Conservation (phyloP, 2,797 vertebrate genomes). For the Leptoclinus maculatus region DNA sequence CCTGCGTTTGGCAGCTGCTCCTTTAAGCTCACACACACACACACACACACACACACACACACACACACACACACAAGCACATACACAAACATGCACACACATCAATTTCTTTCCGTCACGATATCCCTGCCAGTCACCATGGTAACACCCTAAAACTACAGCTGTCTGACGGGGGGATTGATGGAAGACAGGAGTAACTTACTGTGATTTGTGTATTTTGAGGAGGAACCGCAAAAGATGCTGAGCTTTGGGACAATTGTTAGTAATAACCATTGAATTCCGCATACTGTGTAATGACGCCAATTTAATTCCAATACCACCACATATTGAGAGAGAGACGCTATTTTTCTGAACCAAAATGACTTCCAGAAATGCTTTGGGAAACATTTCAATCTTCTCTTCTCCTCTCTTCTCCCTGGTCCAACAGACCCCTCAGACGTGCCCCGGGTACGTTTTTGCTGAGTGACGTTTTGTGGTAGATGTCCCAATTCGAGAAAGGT, state of each 20-base stretch:
- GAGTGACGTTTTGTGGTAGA: slow-evolving; percentile 53
- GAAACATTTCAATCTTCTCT: background rate
- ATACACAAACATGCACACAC: slow-evolving; percentile 29
- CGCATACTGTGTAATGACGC: slow-evolving; percentile 20
- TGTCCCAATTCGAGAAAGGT: slow-evolving; percentile 55
- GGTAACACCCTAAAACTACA: slow-evolving; percentile 79
- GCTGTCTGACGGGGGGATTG: slow-evolving; percentile 64
- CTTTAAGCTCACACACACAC: slow-evolving; percentile 52
- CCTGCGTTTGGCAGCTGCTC: slow-evolving; percentile 69
- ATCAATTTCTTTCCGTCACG: slow-evolving; percentile 69
- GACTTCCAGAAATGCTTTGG: background rate
- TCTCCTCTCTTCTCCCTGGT: background rate
- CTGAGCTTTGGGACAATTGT: slow-evolving; percentile 17
- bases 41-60: slow-evolving; percentile 11
- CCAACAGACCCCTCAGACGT: slow-evolving; percentile 8
- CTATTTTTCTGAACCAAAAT: slow-evolving; percentile 5
- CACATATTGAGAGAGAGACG: background rate
- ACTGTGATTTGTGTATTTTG: slow-evolving; percentile 35
- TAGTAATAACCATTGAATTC: slow-evolving; percentile 17
- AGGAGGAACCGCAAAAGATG: slow-evolving; percentile 12
- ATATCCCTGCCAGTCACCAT: slow-evolving; percentile 76
- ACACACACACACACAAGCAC: slow-evolving; percentile 16
- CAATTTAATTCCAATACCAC: slow-evolving; percentile 28
- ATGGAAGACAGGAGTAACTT: slow-evolving; percentile 59
- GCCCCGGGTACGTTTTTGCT: slow-evolving; percentile 45